phyloP scores from a whole-genome alignment of 2,797 vertebrate genomes.

The Xyrichtys novacula region DNA sequence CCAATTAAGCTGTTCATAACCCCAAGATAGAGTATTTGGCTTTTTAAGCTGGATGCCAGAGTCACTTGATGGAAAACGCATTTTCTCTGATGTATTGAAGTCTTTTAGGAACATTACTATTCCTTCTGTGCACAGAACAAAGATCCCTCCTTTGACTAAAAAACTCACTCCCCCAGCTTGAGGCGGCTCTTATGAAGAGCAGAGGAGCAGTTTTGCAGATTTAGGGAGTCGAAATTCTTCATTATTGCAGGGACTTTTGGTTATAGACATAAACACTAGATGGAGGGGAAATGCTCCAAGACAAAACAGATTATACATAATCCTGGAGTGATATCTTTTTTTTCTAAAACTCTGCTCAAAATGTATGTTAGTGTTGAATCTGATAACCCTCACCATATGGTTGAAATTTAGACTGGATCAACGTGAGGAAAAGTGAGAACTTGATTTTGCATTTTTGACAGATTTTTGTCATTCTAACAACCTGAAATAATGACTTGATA shows the following conservation, averaged over 20 bases:
- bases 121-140: constrained; percentile 51
- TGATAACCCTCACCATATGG: constrained; percentile 13
- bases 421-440: background rate
- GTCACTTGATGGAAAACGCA: constrained; percentile 19
- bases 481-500: no score
- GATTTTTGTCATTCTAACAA: no score
- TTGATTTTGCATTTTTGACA: no score
- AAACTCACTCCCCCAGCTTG: constrained; percentile 19
- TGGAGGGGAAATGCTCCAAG: constrained; percentile 36
- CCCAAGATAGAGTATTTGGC: constrained; percentile 35
- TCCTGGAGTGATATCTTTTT: constrained; percentile 50
- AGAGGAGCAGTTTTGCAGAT: constrained; percentile 66
- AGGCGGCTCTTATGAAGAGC: constrained; percentile 40
- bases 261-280: constrained; percentile 48
- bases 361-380: constrained; percentile 54
- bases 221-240: constrained; percentile 62
- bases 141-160: constrained; percentile 25
- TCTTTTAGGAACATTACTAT: constrained; percentile 44
- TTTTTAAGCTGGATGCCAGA: constrained; percentile 25
- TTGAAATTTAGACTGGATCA: constrained; percentile 5
- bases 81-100: constrained; percentile 32
- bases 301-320: constrained; percentile 71
- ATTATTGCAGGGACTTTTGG: constrained; percentile 68
- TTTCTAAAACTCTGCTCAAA: constrained; percentile 37
- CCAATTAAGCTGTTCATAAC: constrained; percentile 66